Evolutionary conservation across 2,113 vertebrate species (phyloP).

Genomic region (Apodemus sylvaticus): DNA sequence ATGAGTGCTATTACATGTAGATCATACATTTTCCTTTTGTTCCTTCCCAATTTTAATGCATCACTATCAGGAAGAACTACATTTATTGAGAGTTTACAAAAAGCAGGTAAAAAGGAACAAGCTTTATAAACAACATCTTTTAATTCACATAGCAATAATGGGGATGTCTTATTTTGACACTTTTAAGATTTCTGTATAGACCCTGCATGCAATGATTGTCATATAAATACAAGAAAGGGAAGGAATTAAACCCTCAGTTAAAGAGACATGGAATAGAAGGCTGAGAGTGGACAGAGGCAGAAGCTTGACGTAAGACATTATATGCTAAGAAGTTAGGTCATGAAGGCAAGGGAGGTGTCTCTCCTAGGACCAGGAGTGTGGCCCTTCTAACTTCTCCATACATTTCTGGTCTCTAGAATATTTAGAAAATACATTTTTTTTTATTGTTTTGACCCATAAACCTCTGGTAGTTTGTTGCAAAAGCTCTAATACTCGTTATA

Average conservation of each 20-base stretch:
- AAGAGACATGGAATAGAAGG: neutral
- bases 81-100: constrained; percentile 31
- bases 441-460: neutral
- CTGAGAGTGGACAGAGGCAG: neutral
- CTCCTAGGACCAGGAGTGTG: neutral
- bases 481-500: neutral
- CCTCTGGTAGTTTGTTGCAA: neutral
- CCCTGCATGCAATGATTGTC: neutral
- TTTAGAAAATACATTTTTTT: neutral
- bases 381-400: neutral
- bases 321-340: neutral
- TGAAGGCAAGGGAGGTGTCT: neutral
- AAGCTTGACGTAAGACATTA: neutral
- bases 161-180: neutral
- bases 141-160: neutral
- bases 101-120: neutral
- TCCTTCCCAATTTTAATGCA: constrained; percentile 38
- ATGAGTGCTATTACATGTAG: neutral
- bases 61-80: neutral
- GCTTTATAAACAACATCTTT: neutral
- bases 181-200: neutral
- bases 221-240: neutral
- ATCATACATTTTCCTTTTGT: neutral
- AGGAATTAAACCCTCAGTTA: neutral
- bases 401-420: neutral